Evolutionary conservation across 1,140 invertebrate genomes (phyloP).

Genomic region (Metopolophium dirhodum): DNA sequence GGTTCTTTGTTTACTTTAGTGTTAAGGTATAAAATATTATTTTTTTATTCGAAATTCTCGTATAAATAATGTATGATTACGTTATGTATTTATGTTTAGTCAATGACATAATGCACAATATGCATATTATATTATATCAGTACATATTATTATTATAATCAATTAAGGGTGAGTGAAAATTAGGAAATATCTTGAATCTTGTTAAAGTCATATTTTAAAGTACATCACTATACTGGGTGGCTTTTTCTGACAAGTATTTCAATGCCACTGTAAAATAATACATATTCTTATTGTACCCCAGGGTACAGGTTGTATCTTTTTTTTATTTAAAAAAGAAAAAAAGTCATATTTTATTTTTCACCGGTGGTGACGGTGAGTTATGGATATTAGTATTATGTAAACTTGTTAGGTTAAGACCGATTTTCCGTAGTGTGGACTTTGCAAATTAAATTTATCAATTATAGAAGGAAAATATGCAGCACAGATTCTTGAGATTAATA

Average conservation of each 20-base stretch:
- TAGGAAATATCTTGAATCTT: neutral
- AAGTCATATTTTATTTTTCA: too few relatives aligned
- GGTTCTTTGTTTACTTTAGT: neutral
- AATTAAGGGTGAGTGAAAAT: neutral
- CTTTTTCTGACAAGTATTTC: too few relatives aligned
- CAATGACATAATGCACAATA: neutral
- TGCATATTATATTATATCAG: neutral
- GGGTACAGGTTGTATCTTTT: too few relatives aligned
- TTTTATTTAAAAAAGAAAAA: too few relatives aligned
- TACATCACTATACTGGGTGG: too few relatives aligned
- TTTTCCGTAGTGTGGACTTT: neutral
- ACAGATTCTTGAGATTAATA: too few relatives aligned
- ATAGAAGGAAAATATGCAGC: neutral
- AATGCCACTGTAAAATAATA: too few relatives aligned
- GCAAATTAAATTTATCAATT: neutral
- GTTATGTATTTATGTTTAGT: neutral
- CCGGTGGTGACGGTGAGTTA: too few relatives aligned
- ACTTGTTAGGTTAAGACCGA: neutral
- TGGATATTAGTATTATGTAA: too few relatives aligned
- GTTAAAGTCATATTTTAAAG: too few relatives aligned
- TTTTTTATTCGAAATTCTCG: neutral
- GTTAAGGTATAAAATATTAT: neutral
- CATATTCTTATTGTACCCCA: too few relatives aligned
- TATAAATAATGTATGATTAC: neutral
- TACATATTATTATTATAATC: neutral